Base-by-base conservation (phyloP, 2,113 vertebrate species). In the Macrotus californicus region DNA sequence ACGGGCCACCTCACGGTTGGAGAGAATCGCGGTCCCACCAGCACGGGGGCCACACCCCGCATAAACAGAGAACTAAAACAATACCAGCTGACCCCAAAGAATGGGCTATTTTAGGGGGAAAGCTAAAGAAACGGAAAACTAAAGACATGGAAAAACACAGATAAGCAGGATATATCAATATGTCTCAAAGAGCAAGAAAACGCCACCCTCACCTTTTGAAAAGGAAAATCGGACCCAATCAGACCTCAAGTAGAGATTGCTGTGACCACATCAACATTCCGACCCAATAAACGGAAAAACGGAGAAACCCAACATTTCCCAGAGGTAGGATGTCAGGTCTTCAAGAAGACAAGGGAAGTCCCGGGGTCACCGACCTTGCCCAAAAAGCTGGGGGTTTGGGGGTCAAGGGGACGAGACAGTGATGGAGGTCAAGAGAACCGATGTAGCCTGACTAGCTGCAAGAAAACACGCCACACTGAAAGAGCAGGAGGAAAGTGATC, bases 221-320 rank as follows among this genome's bases (percentile, higher is more conserved):
- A 46, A 93, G 73, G 64, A 82, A 82, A 89, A 77, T 36, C 72
- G 69, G 83, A 91, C 70, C 95, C 72, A 22, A 31, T 15, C 81
- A 67, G 96, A 96, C 96, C 96, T 94, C 97, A 87, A 94, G 86
- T 3, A 69, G 52, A 94, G 64, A 86, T 3, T 67, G 86, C 69
- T 36, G 39, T 16, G 12, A 16, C 67, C 48, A 75, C 0, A 14
- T 86, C 76, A 79, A 89, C 92, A 59, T 4, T 26, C 24, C 14
- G 61, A 89, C n/a, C 82, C 69, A 34, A 64, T 50, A 6, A 72
- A 34, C 10, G 19, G 18, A 34, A 70, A 85, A 46, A 73, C 10
- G 64, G 7, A 89, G 70, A 67, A 92, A 70, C 48, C 48, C 36
- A 83, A 13, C 36, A 66, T 41, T 87, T 92, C 83, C 46, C 59